phyloP scores from a whole-genome alignment of 2,888 invertebrate genomes.

The Archips crataeganus region DNA sequence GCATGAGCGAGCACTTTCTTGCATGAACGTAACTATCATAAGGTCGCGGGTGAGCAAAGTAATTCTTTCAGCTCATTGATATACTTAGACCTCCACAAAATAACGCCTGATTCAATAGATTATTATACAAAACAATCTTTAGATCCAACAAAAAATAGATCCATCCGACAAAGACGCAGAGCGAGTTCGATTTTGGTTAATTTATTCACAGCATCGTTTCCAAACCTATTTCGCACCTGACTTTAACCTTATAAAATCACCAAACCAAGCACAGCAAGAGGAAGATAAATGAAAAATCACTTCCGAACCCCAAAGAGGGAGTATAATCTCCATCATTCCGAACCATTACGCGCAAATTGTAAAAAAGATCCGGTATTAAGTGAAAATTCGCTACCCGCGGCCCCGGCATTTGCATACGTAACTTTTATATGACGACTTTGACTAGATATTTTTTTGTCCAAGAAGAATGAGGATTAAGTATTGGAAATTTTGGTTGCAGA shows the following conservation, averaged over 20 bases:
- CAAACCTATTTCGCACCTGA: not conserved
- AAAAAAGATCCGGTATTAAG: constrained; percentile 49
- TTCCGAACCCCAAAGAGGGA: constrained; percentile 43
- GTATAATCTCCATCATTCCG: constrained; percentile 58
- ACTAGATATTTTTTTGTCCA: not conserved
- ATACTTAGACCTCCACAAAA: too few species aligned
- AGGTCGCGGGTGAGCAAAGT: too few species aligned
- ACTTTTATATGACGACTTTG: constrained; percentile 26
- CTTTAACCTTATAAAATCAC: constrained; percentile 8
- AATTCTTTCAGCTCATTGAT: too few species aligned
- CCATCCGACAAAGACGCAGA: too few species aligned
- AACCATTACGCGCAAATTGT: constrained; percentile 61
- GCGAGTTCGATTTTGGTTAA: too few species aligned
- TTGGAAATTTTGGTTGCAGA: too few species aligned
- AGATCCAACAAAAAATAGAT: too few species aligned
- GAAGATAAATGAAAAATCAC: constrained; percentile 42
- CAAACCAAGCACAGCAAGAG: constrained; percentile 13
- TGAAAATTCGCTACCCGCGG: constrained; percentile 48
- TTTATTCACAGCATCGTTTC: not conserved
- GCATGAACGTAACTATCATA: too few species aligned
- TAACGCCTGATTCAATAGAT: too few species aligned
- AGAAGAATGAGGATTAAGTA: not conserved
- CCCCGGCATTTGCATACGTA: constrained; percentile 9
- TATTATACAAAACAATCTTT: too few species aligned
- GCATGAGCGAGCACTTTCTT: too few species aligned